Evolutionary conservation across 2,797 vertebrate genomes (phyloP), one percentile per base, ranked within the genome.

Genomic region (Tragopan temminckii): DNA sequence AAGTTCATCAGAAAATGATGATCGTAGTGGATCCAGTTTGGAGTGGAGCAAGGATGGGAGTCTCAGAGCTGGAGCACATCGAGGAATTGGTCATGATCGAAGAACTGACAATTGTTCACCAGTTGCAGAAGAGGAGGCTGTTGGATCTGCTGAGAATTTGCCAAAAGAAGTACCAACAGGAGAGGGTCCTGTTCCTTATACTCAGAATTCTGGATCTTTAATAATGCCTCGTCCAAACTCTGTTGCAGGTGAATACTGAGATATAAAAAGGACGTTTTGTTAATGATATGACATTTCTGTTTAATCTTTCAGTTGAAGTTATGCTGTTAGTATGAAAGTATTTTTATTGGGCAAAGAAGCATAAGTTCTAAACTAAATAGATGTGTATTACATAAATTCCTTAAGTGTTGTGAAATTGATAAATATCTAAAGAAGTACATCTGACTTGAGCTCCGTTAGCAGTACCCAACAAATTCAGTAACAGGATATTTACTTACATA

Each of bases 181-280:
- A 36, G 99, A 99, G 96, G 99, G 99, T 91, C 98, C 98, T 0
- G 42, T 98, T 91, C 97, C 98, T 53, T 99, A 99, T 59, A 79
- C 98, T 27, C 97, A 98, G 89, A 98, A 90, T 78, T 98, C 98
- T 81, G 98, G 98, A 71, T 98, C 99, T 27, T 98, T 99, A 96
- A 98, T 99, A 97, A 99, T 99, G 99, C 99, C 99, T 64, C 98
- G 99, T 90, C 99, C 99, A 46, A 99, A 99, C 98, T 99, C 99
- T 3, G 99, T 99, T 48, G 99, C 99, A 98, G 99, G 99, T 99
- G 98, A 98, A 92, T 67, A 6, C 46, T n/a, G 63, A 91, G 45
- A 12, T 27, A 36, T 42, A 69, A 55, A 46, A 18, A 27, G 4
- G 6, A 4, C 53, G 12, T 85, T 89, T 82, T 89, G 29, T 70